Evolutionary conservation across 2,113 vertebrate genomes (phyloP).

Genomic region (Tragelaphus imberbis): DNA sequence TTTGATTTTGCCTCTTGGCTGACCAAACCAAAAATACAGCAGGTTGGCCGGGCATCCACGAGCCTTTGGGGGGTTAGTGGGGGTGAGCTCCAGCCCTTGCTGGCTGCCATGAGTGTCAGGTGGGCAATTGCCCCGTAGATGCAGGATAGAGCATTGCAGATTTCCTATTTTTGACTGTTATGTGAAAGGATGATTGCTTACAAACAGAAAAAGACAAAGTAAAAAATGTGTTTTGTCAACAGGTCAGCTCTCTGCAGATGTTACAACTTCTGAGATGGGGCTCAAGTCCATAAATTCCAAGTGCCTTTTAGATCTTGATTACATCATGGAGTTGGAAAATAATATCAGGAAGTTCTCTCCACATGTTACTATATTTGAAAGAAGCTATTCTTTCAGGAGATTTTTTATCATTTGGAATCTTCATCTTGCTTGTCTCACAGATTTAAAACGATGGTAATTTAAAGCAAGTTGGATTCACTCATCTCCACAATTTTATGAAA

Average conservation of each 20-base stretch:
- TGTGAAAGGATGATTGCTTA: slow-evolving; percentile 76
- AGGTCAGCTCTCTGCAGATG: slow-evolving; percentile 81
- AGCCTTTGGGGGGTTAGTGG: background rate
- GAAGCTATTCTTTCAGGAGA: slow-evolving; percentile 87
- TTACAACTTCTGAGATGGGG: slow-evolving; percentile 86
- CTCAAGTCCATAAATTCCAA: slow-evolving; percentile 83
- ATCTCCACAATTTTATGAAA: background rate
- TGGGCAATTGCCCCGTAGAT: background rate
- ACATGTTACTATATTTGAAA: slow-evolving; percentile 92
- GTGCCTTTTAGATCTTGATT: slow-evolving; percentile 88
- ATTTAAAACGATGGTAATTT: slow-evolving; percentile 20
- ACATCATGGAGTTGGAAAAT: slow-evolving; percentile 93
- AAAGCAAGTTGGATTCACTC: background rate
- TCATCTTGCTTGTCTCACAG: background rate
- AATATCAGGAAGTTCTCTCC: slow-evolving; percentile 93
- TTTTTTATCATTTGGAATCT: slow-evolving; percentile 51
- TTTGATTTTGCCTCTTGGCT: background rate
- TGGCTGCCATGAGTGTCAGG: background rate
- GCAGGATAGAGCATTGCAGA: background rate
- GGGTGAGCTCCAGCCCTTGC: background rate
- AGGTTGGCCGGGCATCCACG: rapidly evolving
- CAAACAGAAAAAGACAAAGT: slow-evolving; percentile 86
- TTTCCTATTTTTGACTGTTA: slow-evolving; percentile 65
- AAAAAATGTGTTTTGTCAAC: slow-evolving; percentile 83
- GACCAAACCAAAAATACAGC: background rate